These are phyloP conservation scores for Scaptomyza cyrtandrae DNA, from an alignment of 2,888 invertebrate species.

Conservation along the genomic window DNA sequence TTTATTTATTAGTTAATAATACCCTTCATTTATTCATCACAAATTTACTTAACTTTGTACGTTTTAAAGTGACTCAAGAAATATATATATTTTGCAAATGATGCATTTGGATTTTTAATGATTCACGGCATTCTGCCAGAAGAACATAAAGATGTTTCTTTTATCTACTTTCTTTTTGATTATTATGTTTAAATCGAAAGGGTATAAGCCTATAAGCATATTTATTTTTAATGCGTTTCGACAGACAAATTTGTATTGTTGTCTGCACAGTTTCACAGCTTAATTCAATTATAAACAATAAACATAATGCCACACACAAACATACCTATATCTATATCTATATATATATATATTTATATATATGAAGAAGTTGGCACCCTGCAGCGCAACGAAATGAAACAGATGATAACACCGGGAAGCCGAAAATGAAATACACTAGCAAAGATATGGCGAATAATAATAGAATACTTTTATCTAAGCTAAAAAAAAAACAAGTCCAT, in stretches of 20 bases:
- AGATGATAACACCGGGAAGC: neutral
- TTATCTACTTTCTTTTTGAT: neutral
- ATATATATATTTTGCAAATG: constrained; percentile 13
- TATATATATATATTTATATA: too few species aligned
- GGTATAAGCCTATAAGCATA: constrained; percentile 25
- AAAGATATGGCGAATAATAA: neutral
- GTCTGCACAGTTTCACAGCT: constrained; percentile 63
- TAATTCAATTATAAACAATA: constrained; percentile 77
- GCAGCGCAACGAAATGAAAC: constrained; percentile 29
- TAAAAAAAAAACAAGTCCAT: neutral
- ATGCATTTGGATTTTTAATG: constrained; percentile 16
- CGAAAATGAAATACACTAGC: constrained; percentile 8
- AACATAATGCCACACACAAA: constrained; percentile 56
- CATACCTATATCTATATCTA: constrained; percentile 1
- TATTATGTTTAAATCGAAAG: constrained; percentile 10
- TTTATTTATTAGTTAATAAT: constrained; percentile 1
- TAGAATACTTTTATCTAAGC: neutral
- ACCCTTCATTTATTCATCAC: constrained; percentile 2
- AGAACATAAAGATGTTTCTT: neutral
- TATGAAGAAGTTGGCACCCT: constrained; percentile 64
- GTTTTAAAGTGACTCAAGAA: constrained; percentile 22
- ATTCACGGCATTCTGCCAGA: constrained; percentile 17
- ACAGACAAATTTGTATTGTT: constrained; percentile 50
- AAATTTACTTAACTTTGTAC: constrained; percentile 5
- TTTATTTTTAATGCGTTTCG: constrained; percentile 8